These are phyloP conservation scores for Enteromius anoplus DNA, from an alignment of 2,797 vertebrate species.

Conservation along the genomic window DNA sequence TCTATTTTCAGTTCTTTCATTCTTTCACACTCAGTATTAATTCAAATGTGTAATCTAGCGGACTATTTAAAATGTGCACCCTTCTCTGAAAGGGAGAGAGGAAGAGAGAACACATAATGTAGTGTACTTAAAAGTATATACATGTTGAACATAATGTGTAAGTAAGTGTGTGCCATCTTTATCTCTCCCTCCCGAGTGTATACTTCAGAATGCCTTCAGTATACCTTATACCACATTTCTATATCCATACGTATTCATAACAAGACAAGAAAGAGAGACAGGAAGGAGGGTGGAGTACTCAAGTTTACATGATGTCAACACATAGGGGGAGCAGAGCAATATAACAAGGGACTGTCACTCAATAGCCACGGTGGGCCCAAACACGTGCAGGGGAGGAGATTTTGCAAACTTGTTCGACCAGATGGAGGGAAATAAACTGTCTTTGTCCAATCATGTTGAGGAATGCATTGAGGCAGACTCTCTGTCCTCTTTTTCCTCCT, in stretches of 20 bases:
- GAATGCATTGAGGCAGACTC: constrained; percentile 70
- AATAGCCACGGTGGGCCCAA: constrained; percentile 50
- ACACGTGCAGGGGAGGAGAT: constrained; percentile 58
- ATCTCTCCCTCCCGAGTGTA: constrained; percentile 36
- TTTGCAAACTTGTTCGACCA: constrained; percentile 44
- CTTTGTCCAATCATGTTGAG: constrained; percentile 64
- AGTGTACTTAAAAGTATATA: constrained; percentile 63
- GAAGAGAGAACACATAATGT: constrained; percentile 41
- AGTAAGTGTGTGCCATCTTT: constrained; percentile 40
- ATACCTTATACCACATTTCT: constrained; percentile 51
- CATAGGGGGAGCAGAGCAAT: constrained; percentile 46
- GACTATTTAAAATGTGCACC: constrained; percentile 51
- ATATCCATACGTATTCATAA: constrained; percentile 69
- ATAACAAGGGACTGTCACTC: constrained; percentile 61
- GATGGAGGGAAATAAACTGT: constrained; percentile 24
- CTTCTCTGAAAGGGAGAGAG: constrained; percentile 44
- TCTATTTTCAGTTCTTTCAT: constrained; percentile 5
- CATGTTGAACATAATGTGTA: constrained; percentile 44
- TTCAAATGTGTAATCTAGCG: constrained; percentile 11
- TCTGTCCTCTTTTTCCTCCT: constrained; percentile 77
- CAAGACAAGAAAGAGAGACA: constrained; percentile 59
- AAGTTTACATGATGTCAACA: constrained; percentile 57
- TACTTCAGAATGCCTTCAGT: constrained; percentile 36
- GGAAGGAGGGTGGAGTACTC: constrained; percentile 45
- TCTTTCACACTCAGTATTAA: constrained; percentile 26